Evolutionary conservation across 1,140 invertebrate species (phyloP).

Genomic region (Meloidogyne floridensis): DNA sequence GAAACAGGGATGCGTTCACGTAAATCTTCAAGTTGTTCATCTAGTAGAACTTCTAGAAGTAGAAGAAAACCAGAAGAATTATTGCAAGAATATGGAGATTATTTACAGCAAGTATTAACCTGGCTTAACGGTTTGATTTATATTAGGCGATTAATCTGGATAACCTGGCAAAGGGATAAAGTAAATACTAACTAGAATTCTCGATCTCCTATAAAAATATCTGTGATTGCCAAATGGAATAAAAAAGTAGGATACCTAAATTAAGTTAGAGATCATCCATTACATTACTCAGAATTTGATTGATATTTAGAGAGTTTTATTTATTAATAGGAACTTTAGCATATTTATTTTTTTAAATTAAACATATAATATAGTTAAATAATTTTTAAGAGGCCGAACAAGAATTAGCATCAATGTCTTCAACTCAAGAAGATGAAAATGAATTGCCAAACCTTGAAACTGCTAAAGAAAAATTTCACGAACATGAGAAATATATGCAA

Average conservation of each 20-base stretch:
- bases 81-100: slow-evolving; percentile 54
- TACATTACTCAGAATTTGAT: too few species aligned
- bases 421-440: slow-evolving; percentile 37
- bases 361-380: slow-evolving; percentile 17
- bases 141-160: background rate
- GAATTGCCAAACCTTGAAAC: slow-evolving; percentile 45
- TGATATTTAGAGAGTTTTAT: too few species aligned
- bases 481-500: slow-evolving; percentile 62
- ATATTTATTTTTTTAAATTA: too few species aligned
- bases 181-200: too few species aligned
- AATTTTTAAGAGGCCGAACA: slow-evolving; percentile 36
- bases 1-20: slow-evolving; percentile 49
- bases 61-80: slow-evolving; percentile 54
- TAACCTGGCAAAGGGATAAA: slow-evolving; percentile 41
- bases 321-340: too few species aligned
- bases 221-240: too few species aligned
- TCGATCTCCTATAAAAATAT: too few species aligned
- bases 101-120: slow-evolving; percentile 49
- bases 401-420: slow-evolving; percentile 31
- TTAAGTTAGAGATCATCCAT: too few species aligned
- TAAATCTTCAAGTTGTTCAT: slow-evolving; percentile 56
- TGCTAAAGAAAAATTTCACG: slow-evolving; percentile 56
- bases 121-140: slow-evolving; percentile 21
- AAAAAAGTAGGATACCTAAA: too few species aligned
- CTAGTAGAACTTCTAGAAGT: slow-evolving; percentile 34